These are phyloP conservation scores for Cosmorhoe ocellata DNA, from an alignment of 2,888 invertebrate genomes.

Conservation along the genomic window DNA sequence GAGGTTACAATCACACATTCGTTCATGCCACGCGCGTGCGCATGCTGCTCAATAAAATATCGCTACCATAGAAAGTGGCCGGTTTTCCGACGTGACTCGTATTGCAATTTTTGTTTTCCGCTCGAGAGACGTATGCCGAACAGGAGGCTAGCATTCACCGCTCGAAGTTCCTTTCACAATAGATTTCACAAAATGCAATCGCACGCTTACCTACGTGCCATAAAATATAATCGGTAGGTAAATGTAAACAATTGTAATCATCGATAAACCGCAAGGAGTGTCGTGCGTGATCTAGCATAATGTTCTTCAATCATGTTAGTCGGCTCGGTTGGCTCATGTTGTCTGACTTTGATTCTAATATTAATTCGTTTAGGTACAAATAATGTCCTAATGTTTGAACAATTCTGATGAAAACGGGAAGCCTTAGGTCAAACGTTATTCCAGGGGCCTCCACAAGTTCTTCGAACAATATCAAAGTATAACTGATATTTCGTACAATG, in stretches of 20 bases:
- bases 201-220: slow-evolving; percentile 32
- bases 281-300: slow-evolving; percentile 43
- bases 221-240: slow-evolving; percentile 32
- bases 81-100: slow-evolving; percentile 70
- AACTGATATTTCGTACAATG: no score
- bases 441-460: no score
- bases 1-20: slow-evolving; percentile 69
- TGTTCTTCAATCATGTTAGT: background rate
- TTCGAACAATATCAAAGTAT: no score
- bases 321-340: slow-evolving; percentile 16
- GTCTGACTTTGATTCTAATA: no score
- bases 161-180: slow-evolving; percentile 45
- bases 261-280: slow-evolving; percentile 28
- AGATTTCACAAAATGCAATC: slow-evolving; percentile 41
- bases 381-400: no score
- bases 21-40: slow-evolving; percentile 48
- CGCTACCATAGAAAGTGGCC: slow-evolving; percentile 67
- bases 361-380: no score
- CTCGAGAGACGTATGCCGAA: slow-evolving; percentile 38
- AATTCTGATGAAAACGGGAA: no score
- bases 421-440: no score
- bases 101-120: slow-evolving; percentile 51
- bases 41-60: no score
- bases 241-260: slow-evolving; percentile 33
- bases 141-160: slow-evolving; percentile 33